These are phyloP conservation scores for Caenorhabditis sp. DNA, from an alignment of 2,888 invertebrate genomes.

Conservation along the genomic window DNA sequence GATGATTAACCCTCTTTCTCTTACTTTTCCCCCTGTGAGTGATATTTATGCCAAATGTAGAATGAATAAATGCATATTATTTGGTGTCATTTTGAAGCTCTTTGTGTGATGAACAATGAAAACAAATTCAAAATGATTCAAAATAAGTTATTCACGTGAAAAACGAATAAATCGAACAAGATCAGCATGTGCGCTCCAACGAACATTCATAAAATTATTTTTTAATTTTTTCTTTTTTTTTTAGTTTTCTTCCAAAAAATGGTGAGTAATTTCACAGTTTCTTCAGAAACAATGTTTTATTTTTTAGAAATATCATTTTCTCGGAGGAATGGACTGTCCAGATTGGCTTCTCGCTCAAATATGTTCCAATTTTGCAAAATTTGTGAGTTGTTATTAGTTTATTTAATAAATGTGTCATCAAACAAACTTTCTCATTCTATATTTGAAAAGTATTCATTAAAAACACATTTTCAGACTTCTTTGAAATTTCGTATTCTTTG, in stretches of 20 bases:
- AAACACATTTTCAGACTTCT: neutral
- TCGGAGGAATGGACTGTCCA: constrained; percentile 55
- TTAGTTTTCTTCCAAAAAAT: neutral
- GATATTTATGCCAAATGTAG: neutral
- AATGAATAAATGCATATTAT: neutral
- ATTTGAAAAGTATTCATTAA: too few species aligned
- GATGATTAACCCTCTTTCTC: neutral
- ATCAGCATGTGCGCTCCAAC: neutral
- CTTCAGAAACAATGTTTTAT: neutral
- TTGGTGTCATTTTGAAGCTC: neutral
- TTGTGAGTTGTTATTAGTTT: constrained; percentile 27
- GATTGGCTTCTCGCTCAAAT: constrained; percentile 57
- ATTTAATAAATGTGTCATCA: too few species aligned
- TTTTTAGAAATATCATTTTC: constrained; percentile 53
- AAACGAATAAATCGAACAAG: neutral
- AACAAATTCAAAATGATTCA: neutral
- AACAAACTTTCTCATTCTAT: too few species aligned
- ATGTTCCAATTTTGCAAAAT: constrained; percentile 45
- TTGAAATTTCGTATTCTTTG: neutral
- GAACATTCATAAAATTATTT: neutral
- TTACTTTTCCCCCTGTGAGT: neutral
- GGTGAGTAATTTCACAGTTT: neutral
- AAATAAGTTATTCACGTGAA: neutral
- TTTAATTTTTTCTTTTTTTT: neutral
- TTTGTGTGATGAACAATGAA: neutral